These are phyloP conservation scores for Pogonophryne albipinna DNA, from an alignment of 2,797 vertebrate species.

Conservation along the genomic window DNA sequence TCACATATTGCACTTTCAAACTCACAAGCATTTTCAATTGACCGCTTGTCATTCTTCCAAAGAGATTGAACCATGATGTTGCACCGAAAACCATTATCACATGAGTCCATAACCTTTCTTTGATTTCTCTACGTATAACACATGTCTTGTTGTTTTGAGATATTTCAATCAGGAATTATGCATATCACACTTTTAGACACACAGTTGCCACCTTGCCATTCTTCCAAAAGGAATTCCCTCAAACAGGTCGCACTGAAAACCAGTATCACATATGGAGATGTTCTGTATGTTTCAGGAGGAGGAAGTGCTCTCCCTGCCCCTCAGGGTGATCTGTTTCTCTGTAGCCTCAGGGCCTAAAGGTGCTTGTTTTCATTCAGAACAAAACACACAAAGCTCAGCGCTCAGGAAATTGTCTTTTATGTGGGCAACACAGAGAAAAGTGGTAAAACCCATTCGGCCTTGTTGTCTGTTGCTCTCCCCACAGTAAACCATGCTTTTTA, in stretches of 20 bases:
- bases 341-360: constrained; percentile 32
- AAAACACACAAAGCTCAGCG: constrained; percentile 28
- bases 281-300: background rate
- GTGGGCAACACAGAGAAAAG: constrained; percentile 27
- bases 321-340: constrained; percentile 26
- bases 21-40: too few species aligned
- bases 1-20: too few species aligned
- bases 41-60: too few species aligned
- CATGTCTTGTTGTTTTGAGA: too few species aligned
- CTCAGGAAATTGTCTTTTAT: constrained; percentile 14
- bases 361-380: constrained; percentile 32
- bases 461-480: background rate
- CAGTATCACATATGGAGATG: background rate
- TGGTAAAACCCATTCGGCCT: background rate
- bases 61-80: too few species aligned
- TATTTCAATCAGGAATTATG: too few species aligned
- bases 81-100: too few species aligned
- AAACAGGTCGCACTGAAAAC: background rate
- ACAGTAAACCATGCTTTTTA: background rate
- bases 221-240: background rate
- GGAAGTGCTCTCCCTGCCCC: constrained; percentile 18
- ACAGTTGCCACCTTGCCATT: background rate
- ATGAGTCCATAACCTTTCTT: too few species aligned
- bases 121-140: too few species aligned
- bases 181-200: too few species aligned